These are phyloP conservation scores for Mesochorus sp. DNA, from an alignment of 2,888 invertebrate species.

Conservation along the genomic window DNA sequence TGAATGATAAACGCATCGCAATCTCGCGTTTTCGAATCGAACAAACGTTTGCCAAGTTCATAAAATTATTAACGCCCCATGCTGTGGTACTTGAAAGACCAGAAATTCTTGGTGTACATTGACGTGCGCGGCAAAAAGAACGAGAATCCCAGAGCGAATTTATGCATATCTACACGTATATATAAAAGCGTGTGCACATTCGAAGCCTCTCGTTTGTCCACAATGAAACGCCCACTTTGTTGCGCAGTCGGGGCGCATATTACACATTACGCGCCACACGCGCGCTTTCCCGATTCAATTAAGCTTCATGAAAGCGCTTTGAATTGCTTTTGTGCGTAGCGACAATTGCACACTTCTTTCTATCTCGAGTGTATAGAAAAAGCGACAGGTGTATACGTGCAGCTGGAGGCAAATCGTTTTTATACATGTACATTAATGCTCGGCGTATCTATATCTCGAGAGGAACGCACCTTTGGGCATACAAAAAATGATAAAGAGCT, in stretches of 20 bases:
- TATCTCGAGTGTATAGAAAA: neutral
- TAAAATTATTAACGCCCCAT: slow-evolving; percentile 2
- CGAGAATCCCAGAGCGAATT: slow-evolving; percentile 38
- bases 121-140: neutral
- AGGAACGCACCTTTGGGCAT: slow-evolving; percentile 18
- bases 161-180: no score
- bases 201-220: slow-evolving; percentile 60
- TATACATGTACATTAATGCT: neutral
- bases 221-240: slow-evolving; percentile 67
- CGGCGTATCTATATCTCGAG: neutral
- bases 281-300: slow-evolving; percentile 67
- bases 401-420: slow-evolving; percentile 22
- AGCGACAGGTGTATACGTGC: slow-evolving; percentile 46
- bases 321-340: slow-evolving; percentile 20
- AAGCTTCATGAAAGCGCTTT: slow-evolving; percentile 37
- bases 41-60: neutral
- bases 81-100: neutral
- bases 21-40: neutral
- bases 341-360: neutral
- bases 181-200: slow-evolving; percentile 51
- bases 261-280: slow-evolving; percentile 45
- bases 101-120: neutral
- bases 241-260: slow-evolving; percentile 33
- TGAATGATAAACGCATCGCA: no score
- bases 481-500: slow-evolving; percentile 36